phyloP scores from a whole-genome alignment of 1,140 invertebrate genomes.

The Pseudomyrmex gracilis region DNA sequence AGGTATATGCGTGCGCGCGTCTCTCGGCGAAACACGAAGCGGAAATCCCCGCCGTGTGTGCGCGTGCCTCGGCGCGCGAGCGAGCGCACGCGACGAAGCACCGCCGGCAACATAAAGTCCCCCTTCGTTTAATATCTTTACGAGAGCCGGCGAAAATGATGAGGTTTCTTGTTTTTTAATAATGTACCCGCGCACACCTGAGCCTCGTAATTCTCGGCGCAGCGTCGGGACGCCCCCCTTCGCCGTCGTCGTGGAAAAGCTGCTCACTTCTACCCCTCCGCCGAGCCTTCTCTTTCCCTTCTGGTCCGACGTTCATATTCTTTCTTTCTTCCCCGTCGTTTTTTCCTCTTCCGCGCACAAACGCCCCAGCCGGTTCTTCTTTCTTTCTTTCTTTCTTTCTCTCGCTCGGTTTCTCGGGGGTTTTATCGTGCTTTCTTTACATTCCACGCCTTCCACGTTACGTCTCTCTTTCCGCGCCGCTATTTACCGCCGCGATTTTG shows the following conservation, averaged over 20 bases:
- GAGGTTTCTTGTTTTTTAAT: constrained; percentile 84
- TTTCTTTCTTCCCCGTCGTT: constrained; percentile 32
- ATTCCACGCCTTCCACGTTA: constrained; percentile 35
- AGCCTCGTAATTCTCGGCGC: constrained; percentile 82
- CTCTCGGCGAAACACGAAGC: constrained; percentile 75
- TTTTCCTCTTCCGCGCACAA: background rate
- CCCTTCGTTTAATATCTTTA: constrained; percentile 83
- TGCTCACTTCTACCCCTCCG: constrained; percentile 33
- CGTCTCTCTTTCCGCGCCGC: constrained; percentile 33
- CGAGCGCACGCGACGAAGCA: constrained; percentile 63
- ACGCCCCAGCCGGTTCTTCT: constrained; percentile 8
- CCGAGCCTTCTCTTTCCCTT: background rate
- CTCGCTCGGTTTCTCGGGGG: background rate
- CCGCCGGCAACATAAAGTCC: constrained; percentile 81
- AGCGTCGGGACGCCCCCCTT: constrained; percentile 25
- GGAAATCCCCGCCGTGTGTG: constrained; percentile 71
- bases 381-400: background rate
- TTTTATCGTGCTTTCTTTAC: constrained; percentile 33
- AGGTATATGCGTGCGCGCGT: constrained; percentile 29
- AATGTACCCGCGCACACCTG: constrained; percentile 82
- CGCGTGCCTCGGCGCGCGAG: constrained; percentile 39
- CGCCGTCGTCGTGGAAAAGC: constrained; percentile 48
- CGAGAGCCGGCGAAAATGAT: constrained; percentile 81
- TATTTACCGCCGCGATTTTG: constrained; percentile 44
- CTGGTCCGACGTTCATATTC: constrained; percentile 18